Evolutionary conservation across 2,888 invertebrate genomes (phyloP), one percentile per base, ranked within the genome.

Genomic region (Caradrina kadenii): DNA sequence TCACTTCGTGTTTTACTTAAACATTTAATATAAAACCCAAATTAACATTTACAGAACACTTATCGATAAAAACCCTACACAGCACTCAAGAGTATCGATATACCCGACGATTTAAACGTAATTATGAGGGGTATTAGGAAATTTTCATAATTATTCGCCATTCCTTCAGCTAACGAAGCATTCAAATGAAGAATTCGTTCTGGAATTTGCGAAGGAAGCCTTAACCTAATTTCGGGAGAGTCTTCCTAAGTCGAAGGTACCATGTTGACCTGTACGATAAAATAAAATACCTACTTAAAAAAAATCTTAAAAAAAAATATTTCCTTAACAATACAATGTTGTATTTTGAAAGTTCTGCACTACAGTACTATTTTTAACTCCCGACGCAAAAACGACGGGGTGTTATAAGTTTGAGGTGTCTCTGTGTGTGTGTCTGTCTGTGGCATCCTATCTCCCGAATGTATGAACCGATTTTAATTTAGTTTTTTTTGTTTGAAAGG

Each of bases 121-220:
- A 84, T 84, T 82, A 84, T 54, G 56, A 45, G 53, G 63, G 83
- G 75, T 77, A 83, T 83, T 75, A 78, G 53, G 79, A 77, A 82
- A 79, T 81, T 82, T 84, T 82, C 83, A 77, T 84, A 84, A 84
- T 84, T 80, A 82, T 80, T 79, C 83, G 64, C 74, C 76, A 79
- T 80, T 69, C 64, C 80, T 61, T 70, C 72, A 68, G 70, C 77
- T 82, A 82, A 71, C 70, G 73, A 80, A 76, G 81, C 76, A 82
- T 83, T 84, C 79, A 77, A 76, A 80, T 74, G 80, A 84, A 84
- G 85, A 84, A 84, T 84, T 84, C 63, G 72, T 73, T 61, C 60
- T 58, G 83, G 85, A 80, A 84, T 84, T 82, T 73, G 60, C 60
- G 80, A 53, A 62, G 68, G 72, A 76, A 71, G 82, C 77, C 69